Evolutionary conservation across 2,113 vertebrate genomes (phyloP), one percentile per base, ranked within the genome.

Genomic region (Ammodytes marinus): DNA sequence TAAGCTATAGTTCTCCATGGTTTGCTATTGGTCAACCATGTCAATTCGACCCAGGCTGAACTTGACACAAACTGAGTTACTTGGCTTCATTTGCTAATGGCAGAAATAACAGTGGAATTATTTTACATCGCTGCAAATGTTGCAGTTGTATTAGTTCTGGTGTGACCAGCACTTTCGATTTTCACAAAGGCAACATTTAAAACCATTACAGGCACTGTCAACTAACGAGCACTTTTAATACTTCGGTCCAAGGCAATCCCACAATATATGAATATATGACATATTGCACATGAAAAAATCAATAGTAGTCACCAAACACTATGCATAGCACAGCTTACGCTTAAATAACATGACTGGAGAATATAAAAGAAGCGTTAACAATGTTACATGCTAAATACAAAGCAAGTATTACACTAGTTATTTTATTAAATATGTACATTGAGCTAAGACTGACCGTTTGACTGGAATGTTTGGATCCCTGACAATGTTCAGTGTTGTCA

Each of bases 211-310:
- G 86, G 80, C 90, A 84, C 85, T 10, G 52, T 69, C 82, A 64
- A 65, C 87, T 47, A 77, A 85, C 91, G 88, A 93, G 90, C 90
- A 93, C 87, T 92, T 92, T 43, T 52, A 82, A 89, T 77, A 87
- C 59, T 83, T 83, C 43, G 4, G 43, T 82, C 79, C 54, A 82
- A 91, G 85, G 77, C 72, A 74, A 46, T 11, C n/a, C 47, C 42
- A 74, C 46, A 50, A 59, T 52, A 69, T 43, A 80, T 54, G 17
- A 67, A 80, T 65, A 79, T 37, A 77, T 42, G n/a, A 27, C 15
- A 49, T 54, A 70, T 68, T 45, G 35, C n/a, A 73, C 53, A 78
- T 0, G 4, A 60, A 47, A 10, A 76, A 75, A 68, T 53, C 3
- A 75, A 77, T 67, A 71, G 74, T 65, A 89, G 52, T 87, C 67